Conservation (phyloP, 2,797 vertebrate species). For the Psittacula echo region DNA sequence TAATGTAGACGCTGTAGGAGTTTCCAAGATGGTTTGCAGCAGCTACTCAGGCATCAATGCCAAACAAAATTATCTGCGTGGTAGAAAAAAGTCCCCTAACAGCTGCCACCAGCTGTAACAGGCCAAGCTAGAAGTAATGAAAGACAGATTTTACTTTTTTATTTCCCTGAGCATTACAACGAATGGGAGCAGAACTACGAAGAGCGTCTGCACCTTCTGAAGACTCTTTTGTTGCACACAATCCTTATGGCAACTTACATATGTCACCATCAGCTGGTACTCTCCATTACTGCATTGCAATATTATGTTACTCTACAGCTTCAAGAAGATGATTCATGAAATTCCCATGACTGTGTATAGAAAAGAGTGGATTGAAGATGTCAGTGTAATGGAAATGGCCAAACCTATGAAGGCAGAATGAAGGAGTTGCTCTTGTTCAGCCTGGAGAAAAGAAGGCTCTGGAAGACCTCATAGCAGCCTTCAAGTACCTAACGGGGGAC, state of each 20-base stretch:
- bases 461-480: not conserved
- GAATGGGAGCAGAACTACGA: not conserved
- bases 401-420: not conserved
- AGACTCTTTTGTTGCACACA: not conserved
- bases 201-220: not conserved
- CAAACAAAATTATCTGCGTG: slow-evolving; percentile 65
- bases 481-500: not conserved
- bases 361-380: not conserved
- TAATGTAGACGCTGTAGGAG: slow-evolving; percentile 51
- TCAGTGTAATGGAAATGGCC: not conserved
- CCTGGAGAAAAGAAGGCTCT: not conserved
- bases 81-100: slow-evolving; percentile 58
- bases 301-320: not conserved
- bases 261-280: slow-evolving; percentile 31
- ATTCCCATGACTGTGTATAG: not conserved
- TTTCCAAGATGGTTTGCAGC: slow-evolving; percentile 57
- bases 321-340: not conserved
- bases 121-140: slow-evolving; percentile 58
- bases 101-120: slow-evolving; percentile 63
- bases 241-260: slow-evolving; percentile 10
- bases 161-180: not conserved
- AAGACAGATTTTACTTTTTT: not conserved
- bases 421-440: not conserved
- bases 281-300: not conserved
- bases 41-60: slow-evolving; percentile 52